Conservation (phyloP, 2,797 vertebrate genomes). For the Microctenopoma lineatum region DNA sequence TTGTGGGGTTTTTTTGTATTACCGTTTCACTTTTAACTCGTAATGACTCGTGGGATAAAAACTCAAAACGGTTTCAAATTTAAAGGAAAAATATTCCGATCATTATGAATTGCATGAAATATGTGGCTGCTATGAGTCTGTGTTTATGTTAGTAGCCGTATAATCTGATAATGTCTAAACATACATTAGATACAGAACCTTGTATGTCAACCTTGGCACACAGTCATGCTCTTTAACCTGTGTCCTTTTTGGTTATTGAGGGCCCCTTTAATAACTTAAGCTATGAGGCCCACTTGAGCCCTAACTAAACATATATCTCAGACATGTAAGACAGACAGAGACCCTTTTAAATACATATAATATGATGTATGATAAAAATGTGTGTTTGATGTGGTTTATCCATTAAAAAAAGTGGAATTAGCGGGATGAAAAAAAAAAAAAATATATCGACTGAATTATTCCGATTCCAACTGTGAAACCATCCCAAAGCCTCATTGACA, state of each 20-base stretch:
- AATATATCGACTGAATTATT: too few species aligned
- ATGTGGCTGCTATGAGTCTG: slow-evolving; percentile 5
- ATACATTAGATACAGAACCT: slow-evolving; percentile 12
- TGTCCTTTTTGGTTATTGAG: slow-evolving; percentile 14
- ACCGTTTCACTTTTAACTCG: slow-evolving; percentile 18
- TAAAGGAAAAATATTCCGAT: slow-evolving; percentile 12
- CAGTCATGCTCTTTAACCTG: slow-evolving; percentile 11
- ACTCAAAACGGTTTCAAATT: slow-evolving; percentile 25
- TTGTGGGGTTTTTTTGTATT: slow-evolving; percentile 18
- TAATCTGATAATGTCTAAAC: slow-evolving; percentile 37
- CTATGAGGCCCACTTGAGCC: slow-evolving; percentile 35
- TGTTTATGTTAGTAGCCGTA: slow-evolving; percentile 48
- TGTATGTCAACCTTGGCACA: slow-evolving; percentile 32
- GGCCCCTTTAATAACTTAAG: slow-evolving; percentile 29
- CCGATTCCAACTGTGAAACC: too few species aligned
- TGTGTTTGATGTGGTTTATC: too few species aligned
- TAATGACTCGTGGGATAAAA: slow-evolving; percentile 9
- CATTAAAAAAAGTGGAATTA: too few species aligned
- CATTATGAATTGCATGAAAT: slow-evolving; percentile 10
- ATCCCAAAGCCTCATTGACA: too few species aligned
- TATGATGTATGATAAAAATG: neutral
- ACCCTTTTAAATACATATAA: neutral
- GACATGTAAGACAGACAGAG: neutral
- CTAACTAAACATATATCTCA: neutral
- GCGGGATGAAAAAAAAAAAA: too few species aligned